Conservation (phyloP, 2,797 vertebrate species). For the Phrynocephalus vlangalii region DNA sequence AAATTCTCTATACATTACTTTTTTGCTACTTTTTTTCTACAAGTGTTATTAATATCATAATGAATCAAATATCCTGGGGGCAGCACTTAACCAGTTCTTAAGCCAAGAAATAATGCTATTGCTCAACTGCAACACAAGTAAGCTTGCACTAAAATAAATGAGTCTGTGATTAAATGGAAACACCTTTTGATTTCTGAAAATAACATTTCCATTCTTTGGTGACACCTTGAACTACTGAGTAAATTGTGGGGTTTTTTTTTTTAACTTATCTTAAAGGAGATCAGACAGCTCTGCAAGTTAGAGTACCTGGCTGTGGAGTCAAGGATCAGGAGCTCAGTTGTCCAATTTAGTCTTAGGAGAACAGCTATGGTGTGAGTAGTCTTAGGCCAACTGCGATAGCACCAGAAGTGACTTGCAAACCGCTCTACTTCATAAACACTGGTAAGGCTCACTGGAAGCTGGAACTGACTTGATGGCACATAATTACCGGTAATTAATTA, state of each 20-base stretch:
- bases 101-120: neutral
- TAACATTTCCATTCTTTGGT: neutral
- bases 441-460: too few relatives aligned
- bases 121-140: constrained; percentile 1
- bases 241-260: neutral
- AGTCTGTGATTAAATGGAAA: constrained; percentile 30
- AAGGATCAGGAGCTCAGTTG: too few relatives aligned
- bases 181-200: neutral
- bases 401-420: too few relatives aligned
- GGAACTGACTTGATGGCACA: too few relatives aligned
- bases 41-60: constrained; percentile 28
- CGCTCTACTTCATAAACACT: too few relatives aligned
- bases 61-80: neutral
- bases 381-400: too few relatives aligned
- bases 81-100: constrained; percentile 22
- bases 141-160: constrained; percentile 26
- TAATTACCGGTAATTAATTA: too few relatives aligned
- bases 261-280: neutral
- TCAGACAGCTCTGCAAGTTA: neutral
- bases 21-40: neutral
- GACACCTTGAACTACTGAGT: neutral
- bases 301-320: too few relatives aligned
- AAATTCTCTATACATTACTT: neutral
- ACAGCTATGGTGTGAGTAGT: too few relatives aligned
- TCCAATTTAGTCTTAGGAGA: too few relatives aligned